Evolutionary conservation across 2,113 vertebrate genomes (phyloP), one percentile per base, ranked within the genome.

Genomic region (Hydrolagus affinis): DNA sequence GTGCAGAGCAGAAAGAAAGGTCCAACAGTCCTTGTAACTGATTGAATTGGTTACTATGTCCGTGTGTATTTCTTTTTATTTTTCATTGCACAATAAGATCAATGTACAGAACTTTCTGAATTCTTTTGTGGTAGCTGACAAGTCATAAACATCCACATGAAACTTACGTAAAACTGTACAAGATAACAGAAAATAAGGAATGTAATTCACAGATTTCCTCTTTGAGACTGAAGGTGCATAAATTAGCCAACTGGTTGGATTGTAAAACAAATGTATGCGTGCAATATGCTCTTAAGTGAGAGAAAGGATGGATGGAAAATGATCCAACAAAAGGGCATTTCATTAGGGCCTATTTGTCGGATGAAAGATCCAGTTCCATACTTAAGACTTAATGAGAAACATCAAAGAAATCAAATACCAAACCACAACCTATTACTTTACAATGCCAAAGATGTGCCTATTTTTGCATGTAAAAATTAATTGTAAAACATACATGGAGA

Each of bases 61-160:
- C 44, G 6, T 44, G 44, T 91, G 89, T 91, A 89, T 90, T 93
- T 87, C 91, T 95, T 93, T 91, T 90, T 91, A 90, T 88, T 77
- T 85, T 83, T 86, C 93, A 90, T 91, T 88, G 93, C 89, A 93
- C 94, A 92, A 89, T 94, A 89, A 93, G 92, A 92, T 95, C 92
- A 94, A 92, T 93, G 92, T 95, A 95, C 92, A 94, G 88, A 92
- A 90, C 89, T 44, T 92, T 93, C 92, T 93, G 90, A 94, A 94
- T 91, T 92, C 89, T 92, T 44, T 91, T 94, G 91, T 92, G 92
- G 91, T 91, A 93, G 90, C 89, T 92, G 92, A 93, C 93, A 94
- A 93, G 91, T 93, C 91, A 92, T 93, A 90, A 92, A 92, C 91
- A 93, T 91, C 92, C 92, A 95, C 91, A 93, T 89, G 87, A 92